These are phyloP conservation scores for Pogoniulus pusillus DNA, from an alignment of 2,797 vertebrate genomes.

Conservation along the genomic window DNA sequence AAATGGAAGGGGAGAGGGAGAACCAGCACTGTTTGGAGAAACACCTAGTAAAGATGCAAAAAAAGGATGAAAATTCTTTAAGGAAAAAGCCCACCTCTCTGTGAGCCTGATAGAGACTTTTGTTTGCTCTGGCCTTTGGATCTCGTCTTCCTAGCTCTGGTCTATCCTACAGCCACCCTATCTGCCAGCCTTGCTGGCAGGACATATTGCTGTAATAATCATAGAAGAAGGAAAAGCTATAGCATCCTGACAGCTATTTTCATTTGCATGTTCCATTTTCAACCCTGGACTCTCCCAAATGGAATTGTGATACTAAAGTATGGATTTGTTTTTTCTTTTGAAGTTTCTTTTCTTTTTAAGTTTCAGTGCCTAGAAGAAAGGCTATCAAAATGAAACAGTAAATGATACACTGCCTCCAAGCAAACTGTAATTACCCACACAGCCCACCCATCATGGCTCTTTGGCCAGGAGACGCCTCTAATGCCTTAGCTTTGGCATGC, in stretches of 20 bases:
- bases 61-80: not conserved
- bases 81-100: not conserved
- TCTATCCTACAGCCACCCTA: not conserved
- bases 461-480: not conserved
- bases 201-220: not conserved
- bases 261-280: not conserved
- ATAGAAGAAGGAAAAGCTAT: not conserved
- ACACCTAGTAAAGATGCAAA: not conserved
- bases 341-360: not conserved
- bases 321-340: not conserved
- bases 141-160: not conserved
- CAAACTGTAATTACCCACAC: not conserved
- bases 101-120: not conserved
- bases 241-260: not conserved
- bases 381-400: not conserved
- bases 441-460: not conserved
- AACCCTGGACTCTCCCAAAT: not conserved
- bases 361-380: not conserved
- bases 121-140: not conserved
- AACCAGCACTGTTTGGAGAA: not conserved
- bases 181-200: not conserved
- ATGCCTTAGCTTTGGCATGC: not conserved
- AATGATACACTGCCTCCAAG: not conserved
- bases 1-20: not conserved
- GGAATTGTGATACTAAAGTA: not conserved